A percentile compares a stretch with the other conserved stretches of the same genome.
Evolutionary conservation across 2,888 invertebrate genomes (phyloP).

Genomic region (Cryptophagus acutangulus): DNA sequence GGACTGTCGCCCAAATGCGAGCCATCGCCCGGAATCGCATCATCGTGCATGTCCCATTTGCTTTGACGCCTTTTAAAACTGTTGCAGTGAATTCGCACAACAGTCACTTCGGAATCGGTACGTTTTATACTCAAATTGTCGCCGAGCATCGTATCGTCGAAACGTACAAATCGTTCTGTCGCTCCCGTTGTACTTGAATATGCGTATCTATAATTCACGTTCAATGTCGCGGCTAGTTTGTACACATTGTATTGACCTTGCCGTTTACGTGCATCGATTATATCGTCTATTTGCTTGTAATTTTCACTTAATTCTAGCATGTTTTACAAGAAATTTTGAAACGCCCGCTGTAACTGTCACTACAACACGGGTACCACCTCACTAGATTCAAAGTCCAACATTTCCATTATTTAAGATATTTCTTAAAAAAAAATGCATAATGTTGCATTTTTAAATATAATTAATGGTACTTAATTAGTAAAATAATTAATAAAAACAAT

Average conservation of each 20-base stretch:
- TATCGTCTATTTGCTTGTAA: conserved; percentile 43
- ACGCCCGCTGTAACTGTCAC: conserved; percentile 13
- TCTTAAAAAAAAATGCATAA: no score
- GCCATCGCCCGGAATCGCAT: conserved; percentile 53
- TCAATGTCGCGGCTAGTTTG: conserved; percentile 25
- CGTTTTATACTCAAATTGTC: conserved; percentile 48
- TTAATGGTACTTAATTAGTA: no score
- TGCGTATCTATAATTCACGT: conserved; percentile 33
- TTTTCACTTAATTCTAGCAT: conserved; percentile 29
- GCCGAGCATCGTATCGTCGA: conserved; percentile 31
- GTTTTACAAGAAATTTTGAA: conserved; percentile 24
- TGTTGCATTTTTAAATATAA: no score
- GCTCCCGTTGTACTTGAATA: conserved; percentile 31
- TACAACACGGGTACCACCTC: no score
- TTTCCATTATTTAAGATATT: no score
- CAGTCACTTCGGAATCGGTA: conserved; percentile 58
- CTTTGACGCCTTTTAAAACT: conserved; percentile 41
- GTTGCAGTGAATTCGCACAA: conserved; percentile 51
- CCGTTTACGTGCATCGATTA: conserved; percentile 43
- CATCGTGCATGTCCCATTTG: conserved; percentile 49
- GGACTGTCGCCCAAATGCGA: conserved; percentile 55
- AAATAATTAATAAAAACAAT: no score
- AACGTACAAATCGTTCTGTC: conserved; percentile 24
- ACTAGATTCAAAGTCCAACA: no score
- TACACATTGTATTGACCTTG: conserved; percentile 41